Evolutionary conservation across 2,113 vertebrate species (phyloP).

Genomic region (Calyptomena viridis): DNA sequence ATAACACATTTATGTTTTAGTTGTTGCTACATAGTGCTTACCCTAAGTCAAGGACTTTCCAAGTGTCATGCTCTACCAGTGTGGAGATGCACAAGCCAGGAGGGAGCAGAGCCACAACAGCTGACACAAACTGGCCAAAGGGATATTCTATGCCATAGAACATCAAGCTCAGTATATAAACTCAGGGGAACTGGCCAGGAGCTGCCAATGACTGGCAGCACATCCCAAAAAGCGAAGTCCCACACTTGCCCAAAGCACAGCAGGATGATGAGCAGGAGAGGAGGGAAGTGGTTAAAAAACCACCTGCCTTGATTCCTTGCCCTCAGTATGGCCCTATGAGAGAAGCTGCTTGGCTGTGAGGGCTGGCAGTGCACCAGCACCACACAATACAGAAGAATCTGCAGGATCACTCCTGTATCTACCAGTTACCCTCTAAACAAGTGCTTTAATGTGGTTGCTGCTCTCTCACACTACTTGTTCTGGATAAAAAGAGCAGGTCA

Average conservation of each 20-base stretch:
- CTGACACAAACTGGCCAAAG: not conserved
- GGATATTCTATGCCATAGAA: not conserved
- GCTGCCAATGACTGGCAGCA: not conserved
- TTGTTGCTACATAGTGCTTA: not conserved
- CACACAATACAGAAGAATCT: not conserved
- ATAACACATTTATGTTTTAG: not conserved
- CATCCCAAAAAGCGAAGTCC: fast-evolving
- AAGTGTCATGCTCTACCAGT: not conserved
- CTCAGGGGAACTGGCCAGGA: not conserved
- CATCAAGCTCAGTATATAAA: not conserved
- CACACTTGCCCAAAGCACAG: not conserved
- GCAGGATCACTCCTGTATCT: not conserved
- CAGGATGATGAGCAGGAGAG: not conserved
- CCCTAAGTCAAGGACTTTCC: not conserved
- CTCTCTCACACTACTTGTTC: not conserved
- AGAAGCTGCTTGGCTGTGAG: not conserved
- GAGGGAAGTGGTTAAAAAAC: not conserved
- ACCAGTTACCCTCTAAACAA: not conserved
- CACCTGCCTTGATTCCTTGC: not conserved
- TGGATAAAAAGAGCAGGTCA: not conserved
- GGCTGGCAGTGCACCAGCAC: not conserved
- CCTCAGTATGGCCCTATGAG: not conserved
- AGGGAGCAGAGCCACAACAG: too few relatives aligned
- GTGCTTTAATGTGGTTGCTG: not conserved
- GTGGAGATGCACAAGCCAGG: not conserved